A percentile compares a stretch with the other conserved stretches of the same genome.
Evolutionary conservation across 92 coral and sea anemone species (phyloP).

Genomic region (Bergia puertoricense): DNA sequence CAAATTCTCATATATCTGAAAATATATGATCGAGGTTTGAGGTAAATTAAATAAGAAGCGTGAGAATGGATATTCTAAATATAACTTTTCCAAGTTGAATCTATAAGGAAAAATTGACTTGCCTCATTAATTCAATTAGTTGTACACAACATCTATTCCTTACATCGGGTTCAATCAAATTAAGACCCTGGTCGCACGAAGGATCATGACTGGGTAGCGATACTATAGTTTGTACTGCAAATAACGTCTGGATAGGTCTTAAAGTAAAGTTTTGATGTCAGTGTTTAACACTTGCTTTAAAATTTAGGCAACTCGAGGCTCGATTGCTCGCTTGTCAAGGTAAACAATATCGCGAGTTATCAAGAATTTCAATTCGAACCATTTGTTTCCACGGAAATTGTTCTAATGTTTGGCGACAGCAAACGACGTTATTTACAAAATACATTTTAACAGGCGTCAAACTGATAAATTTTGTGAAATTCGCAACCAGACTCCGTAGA

Average conservation of each 20-base stretch:
- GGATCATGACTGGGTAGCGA: no score
- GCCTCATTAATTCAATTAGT: constrained; percentile 1
- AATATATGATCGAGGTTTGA: background rate
- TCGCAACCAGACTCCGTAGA: background rate
- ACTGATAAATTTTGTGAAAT: background rate
- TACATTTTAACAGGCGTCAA: background rate
- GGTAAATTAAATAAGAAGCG: background rate
- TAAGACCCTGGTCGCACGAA: no score
- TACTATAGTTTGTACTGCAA: no score
- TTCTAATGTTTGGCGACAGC: background rate
- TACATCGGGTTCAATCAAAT: background rate
- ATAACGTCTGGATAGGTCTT: background rate
- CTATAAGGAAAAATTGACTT: constrained; percentile 11
- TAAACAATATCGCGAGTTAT: background rate
- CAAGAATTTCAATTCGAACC: background rate
- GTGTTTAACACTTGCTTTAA: background rate
- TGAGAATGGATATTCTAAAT: background rate
- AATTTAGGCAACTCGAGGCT: no score
- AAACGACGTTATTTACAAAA: background rate
- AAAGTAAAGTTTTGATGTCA: no score
- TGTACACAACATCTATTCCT: background rate
- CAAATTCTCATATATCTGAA: background rate
- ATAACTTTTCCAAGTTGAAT: constrained; percentile 4
- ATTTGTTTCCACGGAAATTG: background rate
- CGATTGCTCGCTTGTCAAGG: no score